phyloP scores from a whole-genome alignment of 2,888 invertebrate genomes.

The Poecilobothrus nobilitatus region DNA sequence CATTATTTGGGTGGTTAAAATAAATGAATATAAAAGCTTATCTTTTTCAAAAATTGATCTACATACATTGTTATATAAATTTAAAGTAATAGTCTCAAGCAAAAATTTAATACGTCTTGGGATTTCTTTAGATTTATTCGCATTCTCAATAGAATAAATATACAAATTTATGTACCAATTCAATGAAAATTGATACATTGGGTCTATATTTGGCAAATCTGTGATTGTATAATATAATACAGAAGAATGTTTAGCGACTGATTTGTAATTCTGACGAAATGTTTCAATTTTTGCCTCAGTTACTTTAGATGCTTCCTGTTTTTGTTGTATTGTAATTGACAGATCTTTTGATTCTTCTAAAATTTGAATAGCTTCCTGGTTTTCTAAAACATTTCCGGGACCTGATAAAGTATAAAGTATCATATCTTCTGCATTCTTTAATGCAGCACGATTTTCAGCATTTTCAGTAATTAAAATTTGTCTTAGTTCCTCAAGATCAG shows the following conservation, averaged over 20 bases:
- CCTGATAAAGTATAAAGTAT: slow-evolving; percentile 76
- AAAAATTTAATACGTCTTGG: slow-evolving; percentile 66
- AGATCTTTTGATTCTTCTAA: slow-evolving; percentile 76
- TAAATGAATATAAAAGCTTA: slow-evolving; percentile 76
- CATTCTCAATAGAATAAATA: slow-evolving; percentile 41
- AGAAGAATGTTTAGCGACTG: slow-evolving; percentile 78
- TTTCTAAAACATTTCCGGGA: slow-evolving; percentile 79
- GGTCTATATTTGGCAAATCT: slow-evolving; percentile 79
- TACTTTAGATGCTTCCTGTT: slow-evolving; percentile 73
- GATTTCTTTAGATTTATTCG: slow-evolving; percentile 55
- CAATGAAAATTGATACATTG: slow-evolving; percentile 92
- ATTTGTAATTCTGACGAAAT: slow-evolving; percentile 71
- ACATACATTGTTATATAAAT: slow-evolving; percentile 78
- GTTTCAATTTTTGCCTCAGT: slow-evolving; percentile 76
- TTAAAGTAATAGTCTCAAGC: slow-evolving; percentile 72
- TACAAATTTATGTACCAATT: slow-evolving; percentile 80
- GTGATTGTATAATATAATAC: slow-evolving; percentile 81
- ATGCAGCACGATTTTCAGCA: slow-evolving; percentile 68
- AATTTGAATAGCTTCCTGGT: slow-evolving; percentile 80
- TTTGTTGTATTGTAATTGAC: slow-evolving; percentile 72
- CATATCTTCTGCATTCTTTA: slow-evolving; percentile 81
- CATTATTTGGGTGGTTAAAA: slow-evolving; percentile 60
- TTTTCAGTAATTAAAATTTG: slow-evolving; percentile 70
- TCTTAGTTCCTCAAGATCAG: slow-evolving; percentile 76
- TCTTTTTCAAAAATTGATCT: slow-evolving; percentile 83